Conservation (phyloP, 30 jellyfish, hydroid and myxozoan genomes). For the Hydractinia symbiolongicarpus region DNA sequence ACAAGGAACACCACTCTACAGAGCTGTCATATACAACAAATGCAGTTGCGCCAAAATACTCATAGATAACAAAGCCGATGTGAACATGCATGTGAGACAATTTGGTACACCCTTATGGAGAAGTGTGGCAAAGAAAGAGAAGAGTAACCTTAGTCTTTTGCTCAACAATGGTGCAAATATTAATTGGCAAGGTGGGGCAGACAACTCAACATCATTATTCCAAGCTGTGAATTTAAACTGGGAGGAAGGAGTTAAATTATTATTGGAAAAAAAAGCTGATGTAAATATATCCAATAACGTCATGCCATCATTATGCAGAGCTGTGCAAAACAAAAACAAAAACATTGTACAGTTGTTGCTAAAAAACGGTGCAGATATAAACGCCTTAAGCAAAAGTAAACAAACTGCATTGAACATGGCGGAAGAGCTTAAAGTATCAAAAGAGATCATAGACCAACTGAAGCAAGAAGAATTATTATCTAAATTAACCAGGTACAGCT, state of each 20-base stretch:
- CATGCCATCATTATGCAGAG: neutral
- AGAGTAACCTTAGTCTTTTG: neutral
- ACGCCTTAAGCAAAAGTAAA: neutral
- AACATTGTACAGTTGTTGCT: neutral
- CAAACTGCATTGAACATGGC: slow-evolving; percentile 12
- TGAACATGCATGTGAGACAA: neutral
- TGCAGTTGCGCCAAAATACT: neutral
- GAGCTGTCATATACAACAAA: neutral
- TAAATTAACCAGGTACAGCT: too few relatives aligned
- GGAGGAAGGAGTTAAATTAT: neutral
- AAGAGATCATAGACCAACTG: neutral
- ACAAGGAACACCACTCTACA: slow-evolving; percentile 15
- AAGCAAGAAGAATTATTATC: neutral
- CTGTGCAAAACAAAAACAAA: slow-evolving; percentile 4
- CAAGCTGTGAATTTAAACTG: neutral
- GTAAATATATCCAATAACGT: neutral
- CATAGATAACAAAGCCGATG: neutral
- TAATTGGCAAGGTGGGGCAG: neutral
- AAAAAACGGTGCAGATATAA: slow-evolving; percentile 3
- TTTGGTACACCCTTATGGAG: neutral
- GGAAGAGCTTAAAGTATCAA: neutral
- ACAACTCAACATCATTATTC: neutral
- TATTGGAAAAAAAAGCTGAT: slow-evolving; percentile 1
- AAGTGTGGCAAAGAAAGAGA: neutral
- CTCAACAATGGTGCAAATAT: slow-evolving; percentile 1